These are phyloP conservation scores for Triops longicaudatus DNA, from an alignment of 1,140 invertebrate genomes.

Conservation along the genomic window DNA sequence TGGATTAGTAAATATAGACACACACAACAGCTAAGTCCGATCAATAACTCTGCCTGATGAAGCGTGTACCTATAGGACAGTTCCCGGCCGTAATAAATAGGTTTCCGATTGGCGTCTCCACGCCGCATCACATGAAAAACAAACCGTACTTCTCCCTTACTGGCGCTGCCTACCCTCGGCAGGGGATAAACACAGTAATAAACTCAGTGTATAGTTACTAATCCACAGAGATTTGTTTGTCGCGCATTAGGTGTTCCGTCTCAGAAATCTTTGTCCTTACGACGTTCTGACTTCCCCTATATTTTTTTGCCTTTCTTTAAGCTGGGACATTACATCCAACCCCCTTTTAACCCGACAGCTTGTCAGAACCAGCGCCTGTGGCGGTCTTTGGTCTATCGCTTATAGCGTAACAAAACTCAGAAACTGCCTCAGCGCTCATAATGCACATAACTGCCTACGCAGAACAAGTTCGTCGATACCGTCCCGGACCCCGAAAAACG, in stretches of 20 bases:
- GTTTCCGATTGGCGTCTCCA: constrained; percentile 3
- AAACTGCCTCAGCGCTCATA: too few relatives aligned
- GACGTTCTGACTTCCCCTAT: background rate
- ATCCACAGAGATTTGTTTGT: background rate
- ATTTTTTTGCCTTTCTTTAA: background rate
- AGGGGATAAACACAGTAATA: background rate
- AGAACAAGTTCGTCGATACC: too few relatives aligned
- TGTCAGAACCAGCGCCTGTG: too few relatives aligned
- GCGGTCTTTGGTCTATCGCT: too few relatives aligned
- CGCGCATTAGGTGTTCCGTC: background rate
- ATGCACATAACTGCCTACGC: too few relatives aligned
- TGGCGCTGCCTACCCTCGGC: background rate
- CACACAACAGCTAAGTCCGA: background rate
- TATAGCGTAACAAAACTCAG: too few relatives aligned
- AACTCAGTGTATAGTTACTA: background rate
- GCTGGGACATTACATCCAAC: background rate
- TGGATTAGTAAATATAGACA: background rate
- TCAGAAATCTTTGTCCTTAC: background rate
- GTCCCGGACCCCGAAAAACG: too few relatives aligned
- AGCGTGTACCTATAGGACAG: background rate
- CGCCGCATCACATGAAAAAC: background rate
- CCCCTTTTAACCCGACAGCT: too few relatives aligned
- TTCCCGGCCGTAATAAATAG: background rate
- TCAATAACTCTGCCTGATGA: background rate
- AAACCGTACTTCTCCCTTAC: background rate